A percentile compares a stretch with the other conserved stretches of the same genome.
Conservation (phyloP, 2,888 invertebrate species). For the Epistrophe eligans region DNA sequence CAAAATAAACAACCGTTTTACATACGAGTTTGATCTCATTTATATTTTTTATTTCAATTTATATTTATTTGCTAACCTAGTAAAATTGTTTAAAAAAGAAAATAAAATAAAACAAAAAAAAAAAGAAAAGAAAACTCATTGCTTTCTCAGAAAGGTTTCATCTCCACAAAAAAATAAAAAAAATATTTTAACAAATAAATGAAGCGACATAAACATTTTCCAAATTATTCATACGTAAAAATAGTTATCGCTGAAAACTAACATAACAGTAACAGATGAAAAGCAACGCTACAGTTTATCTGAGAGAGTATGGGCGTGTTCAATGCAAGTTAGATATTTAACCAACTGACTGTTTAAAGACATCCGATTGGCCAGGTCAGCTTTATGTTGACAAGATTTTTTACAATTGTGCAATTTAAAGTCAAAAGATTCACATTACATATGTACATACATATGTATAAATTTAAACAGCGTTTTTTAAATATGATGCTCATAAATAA, state of each 20-base stretch:
- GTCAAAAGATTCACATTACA: too few species aligned
- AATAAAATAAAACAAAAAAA: constrained; percentile 38
- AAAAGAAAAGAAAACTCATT: constrained; percentile 33
- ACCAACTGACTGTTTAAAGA: not conserved
- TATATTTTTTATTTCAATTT: constrained; percentile 75
- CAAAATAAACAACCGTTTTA: constrained; percentile 74
- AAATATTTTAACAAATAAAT: not conserved
- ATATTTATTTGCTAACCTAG: constrained; percentile 74
- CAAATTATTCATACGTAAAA: not conserved
- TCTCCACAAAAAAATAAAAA: not conserved
- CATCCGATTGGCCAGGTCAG: not conserved
- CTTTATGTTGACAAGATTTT: not conserved
- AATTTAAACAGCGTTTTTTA: too few species aligned
- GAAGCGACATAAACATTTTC: not conserved
- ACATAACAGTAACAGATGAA: not conserved
- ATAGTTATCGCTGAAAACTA: not conserved
- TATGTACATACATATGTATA: too few species aligned
- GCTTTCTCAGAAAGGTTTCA: constrained; percentile 55
- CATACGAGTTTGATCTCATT: constrained; percentile 75
- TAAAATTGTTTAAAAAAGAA: constrained; percentile 69
- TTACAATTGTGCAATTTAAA: not conserved
- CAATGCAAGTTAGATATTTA: not conserved
- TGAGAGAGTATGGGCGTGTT: not conserved
- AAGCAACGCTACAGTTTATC: not conserved
- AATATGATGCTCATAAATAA: too few species aligned